phyloP scores from a whole-genome alignment of 2,888 invertebrate species.

The Serrognathus titanus region DNA sequence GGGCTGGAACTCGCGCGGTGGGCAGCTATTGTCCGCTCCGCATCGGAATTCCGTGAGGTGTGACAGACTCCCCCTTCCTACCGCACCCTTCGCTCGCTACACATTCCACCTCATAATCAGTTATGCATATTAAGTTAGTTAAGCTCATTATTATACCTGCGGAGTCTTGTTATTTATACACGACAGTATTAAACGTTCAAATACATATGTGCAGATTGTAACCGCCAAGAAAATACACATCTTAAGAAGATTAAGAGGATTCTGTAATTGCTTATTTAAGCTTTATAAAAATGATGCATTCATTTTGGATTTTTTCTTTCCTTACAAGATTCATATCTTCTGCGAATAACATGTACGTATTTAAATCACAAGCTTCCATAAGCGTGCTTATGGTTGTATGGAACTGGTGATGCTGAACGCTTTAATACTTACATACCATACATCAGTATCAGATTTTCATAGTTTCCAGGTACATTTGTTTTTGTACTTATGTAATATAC shows the following conservation, averaged over 20 bases:
- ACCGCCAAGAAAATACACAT: conserved; percentile 21
- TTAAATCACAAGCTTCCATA: no score
- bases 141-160: conserved; percentile 49
- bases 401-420: no score
- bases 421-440: no score
- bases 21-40: conserved; percentile 34
- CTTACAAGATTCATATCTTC: conserved; percentile 4
- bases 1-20: conserved; percentile 31
- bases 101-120: conserved; percentile 47
- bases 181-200: conserved; percentile 39
- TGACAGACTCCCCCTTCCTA: conserved; percentile 28
- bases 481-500: no score
- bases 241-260: conserved; percentile 33
- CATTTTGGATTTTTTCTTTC: conserved; percentile 6
- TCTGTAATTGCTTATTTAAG: conserved; percentile 31
- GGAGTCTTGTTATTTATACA: conserved; percentile 46
- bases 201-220: conserved; percentile 16
- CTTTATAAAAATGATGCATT: conserved; percentile 19
- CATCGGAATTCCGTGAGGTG: conserved; percentile 35
- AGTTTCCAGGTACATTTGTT: no score
- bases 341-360: neutral
- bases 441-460: no score
- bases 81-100: conserved; percentile 25
- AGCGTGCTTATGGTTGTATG: no score
- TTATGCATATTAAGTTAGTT: conserved; percentile 50